These are phyloP conservation scores for Sphyrna mokarran DNA, from an alignment of 2,113 vertebrate genomes.

Conservation along the genomic window DNA sequence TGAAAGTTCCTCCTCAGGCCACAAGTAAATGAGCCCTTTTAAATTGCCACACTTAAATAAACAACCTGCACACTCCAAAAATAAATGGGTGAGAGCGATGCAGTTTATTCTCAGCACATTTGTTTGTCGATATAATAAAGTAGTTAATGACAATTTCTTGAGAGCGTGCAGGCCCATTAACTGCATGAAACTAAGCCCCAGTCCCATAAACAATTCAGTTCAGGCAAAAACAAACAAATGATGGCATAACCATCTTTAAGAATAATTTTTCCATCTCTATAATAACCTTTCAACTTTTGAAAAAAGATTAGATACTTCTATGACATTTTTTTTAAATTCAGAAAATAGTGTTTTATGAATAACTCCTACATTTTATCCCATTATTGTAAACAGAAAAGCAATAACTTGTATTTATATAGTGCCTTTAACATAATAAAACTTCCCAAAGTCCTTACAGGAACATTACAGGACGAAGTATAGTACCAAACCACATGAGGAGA, in stretches of 20 bases:
- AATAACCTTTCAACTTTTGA: background rate
- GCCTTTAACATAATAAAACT: no score
- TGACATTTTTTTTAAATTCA: no score
- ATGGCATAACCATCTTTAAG: background rate
- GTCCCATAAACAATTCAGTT: slow-evolving; percentile 11
- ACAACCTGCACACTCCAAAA: no score
- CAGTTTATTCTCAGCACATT: background rate
- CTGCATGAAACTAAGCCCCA: background rate
- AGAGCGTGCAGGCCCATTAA: no score
- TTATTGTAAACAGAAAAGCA: background rate
- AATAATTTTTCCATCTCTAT: background rate
- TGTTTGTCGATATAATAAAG: background rate
- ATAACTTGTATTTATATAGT: no score
- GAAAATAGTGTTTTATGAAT: background rate
- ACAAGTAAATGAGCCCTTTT: no score
- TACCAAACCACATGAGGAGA: no score
- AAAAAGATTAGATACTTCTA: background rate
- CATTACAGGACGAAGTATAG: no score
- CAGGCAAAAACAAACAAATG: background rate
- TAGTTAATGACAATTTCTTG: background rate
- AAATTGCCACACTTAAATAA: no score
- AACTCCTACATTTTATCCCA: background rate
- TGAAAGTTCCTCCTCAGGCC: no score
- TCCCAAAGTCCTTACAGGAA: no score
- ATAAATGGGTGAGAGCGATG: no score